Evolutionary conservation across 2,888 invertebrate genomes (phyloP).

Genomic region (Clitarchus hookeri): DNA sequence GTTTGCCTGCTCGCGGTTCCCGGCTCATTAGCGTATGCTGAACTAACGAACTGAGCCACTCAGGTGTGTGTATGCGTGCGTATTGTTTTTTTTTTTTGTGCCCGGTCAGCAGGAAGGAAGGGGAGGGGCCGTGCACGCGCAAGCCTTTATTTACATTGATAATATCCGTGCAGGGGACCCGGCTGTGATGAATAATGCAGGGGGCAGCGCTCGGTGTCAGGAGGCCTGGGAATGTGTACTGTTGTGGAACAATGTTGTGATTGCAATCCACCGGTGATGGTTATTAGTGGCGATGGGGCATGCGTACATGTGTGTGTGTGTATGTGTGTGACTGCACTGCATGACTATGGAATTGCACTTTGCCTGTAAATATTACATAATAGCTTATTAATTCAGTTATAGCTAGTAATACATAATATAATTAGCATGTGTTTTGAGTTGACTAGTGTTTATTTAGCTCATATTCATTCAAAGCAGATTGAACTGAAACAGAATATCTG

Average conservation of each 20-base stretch:
- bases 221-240: conserved; percentile 2
- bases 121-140: neutral
- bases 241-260: conserved; percentile 10
- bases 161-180: neutral
- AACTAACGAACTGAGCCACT: conserved; percentile 5
- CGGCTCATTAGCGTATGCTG: neutral
- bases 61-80: neutral
- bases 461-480: too few relatives aligned
- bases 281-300: neutral
- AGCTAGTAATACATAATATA: too few relatives aligned
- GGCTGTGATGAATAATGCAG: neutral
- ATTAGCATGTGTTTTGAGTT: too few relatives aligned
- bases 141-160: conserved; percentile 14
- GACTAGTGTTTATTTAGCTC: too few relatives aligned
- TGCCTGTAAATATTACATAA: neutral
- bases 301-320: neutral
- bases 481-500: too few relatives aligned
- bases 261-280: conserved; percentile 14
- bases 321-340: neutral
- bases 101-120: neutral
- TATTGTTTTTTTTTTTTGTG: neutral
- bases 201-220: neutral
- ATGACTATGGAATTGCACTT: neutral
- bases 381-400: neutral
- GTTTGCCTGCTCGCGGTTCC: neutral